These are phyloP conservation scores for Rhaphigaster nebulosa DNA, from an alignment of 2,888 invertebrate species.

Conservation along the genomic window DNA sequence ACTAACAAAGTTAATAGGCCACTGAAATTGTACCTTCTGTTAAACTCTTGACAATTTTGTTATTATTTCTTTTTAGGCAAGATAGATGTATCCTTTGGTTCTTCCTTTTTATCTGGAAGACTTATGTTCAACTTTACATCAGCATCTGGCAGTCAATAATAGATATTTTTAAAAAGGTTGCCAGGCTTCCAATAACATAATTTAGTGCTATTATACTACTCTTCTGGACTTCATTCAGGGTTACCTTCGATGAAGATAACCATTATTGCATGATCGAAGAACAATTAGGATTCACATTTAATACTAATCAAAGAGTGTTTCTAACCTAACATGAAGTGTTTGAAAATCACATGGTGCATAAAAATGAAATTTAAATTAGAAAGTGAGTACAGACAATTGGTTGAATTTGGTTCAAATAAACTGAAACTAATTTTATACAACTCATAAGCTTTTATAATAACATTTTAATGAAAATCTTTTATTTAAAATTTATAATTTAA, in stretches of 20 bases:
- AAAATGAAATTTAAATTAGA: background rate
- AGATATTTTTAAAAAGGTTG: background rate
- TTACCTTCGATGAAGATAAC: background rate
- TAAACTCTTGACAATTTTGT: background rate
- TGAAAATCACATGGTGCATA: background rate
- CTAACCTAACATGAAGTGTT: background rate
- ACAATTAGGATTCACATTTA: background rate
- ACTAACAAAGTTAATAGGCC: background rate
- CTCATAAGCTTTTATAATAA: background rate
- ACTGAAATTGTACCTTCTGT: background rate
- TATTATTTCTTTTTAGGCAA: background rate
- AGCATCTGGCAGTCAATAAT: background rate
- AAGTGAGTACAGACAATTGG: background rate
- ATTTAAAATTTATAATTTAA: constrained; percentile 5
- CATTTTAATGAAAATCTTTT: background rate
- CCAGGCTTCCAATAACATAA: background rate
- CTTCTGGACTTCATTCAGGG: background rate
- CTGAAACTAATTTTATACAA: no score
- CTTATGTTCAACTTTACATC: background rate
- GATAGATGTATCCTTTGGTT: background rate
- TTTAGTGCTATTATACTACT: background rate
- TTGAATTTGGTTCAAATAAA: background rate
- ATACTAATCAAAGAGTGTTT: background rate
- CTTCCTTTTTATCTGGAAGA: background rate
- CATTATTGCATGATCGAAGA: background rate